Evolutionary conservation across 2,888 invertebrate genomes (phyloP).

Genomic region (Colletes collaris): DNA sequence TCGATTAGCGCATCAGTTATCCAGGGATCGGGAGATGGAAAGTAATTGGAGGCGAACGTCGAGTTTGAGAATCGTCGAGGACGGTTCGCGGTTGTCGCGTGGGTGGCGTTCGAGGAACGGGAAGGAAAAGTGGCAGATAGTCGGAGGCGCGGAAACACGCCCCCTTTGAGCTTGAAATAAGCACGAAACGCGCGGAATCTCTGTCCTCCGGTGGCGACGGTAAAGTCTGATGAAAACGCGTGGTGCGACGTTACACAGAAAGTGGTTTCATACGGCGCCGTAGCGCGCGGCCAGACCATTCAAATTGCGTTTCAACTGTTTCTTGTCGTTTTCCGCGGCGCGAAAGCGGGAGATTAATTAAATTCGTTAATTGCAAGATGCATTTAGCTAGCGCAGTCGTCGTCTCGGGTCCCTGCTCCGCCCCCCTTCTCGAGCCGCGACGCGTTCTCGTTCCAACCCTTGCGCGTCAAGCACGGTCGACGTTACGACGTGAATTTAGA

Average conservation of each 20-base stretch:
- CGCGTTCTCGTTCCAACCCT: conserved; percentile 31
- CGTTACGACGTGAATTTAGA: conserved; percentile 55
- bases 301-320: conserved; percentile 78
- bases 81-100: conserved; percentile 8
- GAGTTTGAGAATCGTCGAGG: background rate
- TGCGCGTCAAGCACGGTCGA: conserved; percentile 43
- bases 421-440: background rate
- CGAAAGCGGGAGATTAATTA: conserved; percentile 80
- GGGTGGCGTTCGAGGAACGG: background rate
- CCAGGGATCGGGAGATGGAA: no score
- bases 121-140: conserved; percentile 31
- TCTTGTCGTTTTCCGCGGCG: conserved; percentile 73
- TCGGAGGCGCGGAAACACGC: conserved; percentile 32
- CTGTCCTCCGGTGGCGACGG: conserved; percentile 41
- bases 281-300: conserved; percentile 64
- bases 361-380: conserved; percentile 82
- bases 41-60: background rate
- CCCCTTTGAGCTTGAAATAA: conserved; percentile 54
- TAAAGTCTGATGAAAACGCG: conserved; percentile 51
- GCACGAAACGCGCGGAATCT: conserved; percentile 56
- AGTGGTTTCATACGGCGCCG: conserved; percentile 65
- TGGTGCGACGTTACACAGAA: conserved; percentile 65
- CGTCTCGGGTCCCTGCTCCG: conserved; percentile 15
- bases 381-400: conserved; percentile 72
- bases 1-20: no score